These are phyloP conservation scores for Thunnus albacares DNA, from an alignment of 2,797 vertebrate species.

Conservation along the genomic window DNA sequence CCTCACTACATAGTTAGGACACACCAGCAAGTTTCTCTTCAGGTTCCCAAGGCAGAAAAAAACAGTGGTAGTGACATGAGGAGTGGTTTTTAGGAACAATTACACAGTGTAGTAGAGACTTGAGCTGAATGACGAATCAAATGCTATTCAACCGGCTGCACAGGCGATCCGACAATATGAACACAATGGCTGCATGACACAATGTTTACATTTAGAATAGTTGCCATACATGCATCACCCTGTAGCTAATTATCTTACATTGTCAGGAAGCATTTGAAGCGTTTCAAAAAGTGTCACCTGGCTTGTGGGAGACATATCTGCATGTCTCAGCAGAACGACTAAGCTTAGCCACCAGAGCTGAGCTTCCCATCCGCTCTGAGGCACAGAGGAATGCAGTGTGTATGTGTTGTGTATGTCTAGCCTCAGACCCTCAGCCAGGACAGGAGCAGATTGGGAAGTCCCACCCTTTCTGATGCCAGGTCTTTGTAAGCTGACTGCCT, in stretches of 20 bases:
- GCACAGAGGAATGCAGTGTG: slow-evolving; percentile 76
- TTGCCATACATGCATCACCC: slow-evolving; percentile 6
- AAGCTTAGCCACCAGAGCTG: slow-evolving; percentile 61
- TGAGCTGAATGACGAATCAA: slow-evolving; percentile 51
- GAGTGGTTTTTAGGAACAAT: slow-evolving; percentile 57
- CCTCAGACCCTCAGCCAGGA: slow-evolving; percentile 67
- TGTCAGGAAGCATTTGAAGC: slow-evolving; percentile 11
- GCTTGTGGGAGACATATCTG: slow-evolving; percentile 56
- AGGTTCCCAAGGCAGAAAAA: slow-evolving; percentile 65
- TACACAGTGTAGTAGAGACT: slow-evolving; percentile 40
- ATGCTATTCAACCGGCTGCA: slow-evolving; percentile 39
- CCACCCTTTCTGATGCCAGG: slow-evolving; percentile 70
- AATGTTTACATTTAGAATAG: slow-evolving; percentile 34
- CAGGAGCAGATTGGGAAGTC: slow-evolving; percentile 66
- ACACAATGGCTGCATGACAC: slow-evolving; percentile 32
- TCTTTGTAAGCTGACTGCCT: slow-evolving; percentile 62
- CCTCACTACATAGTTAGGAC: slow-evolving; percentile 68
- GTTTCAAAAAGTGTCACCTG: slow-evolving; percentile 66
- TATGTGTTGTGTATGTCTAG: slow-evolving; percentile 63
- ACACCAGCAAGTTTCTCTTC: slow-evolving; percentile 60
- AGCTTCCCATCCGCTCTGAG: slow-evolving; percentile 73
- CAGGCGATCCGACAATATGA: slow-evolving; percentile 33
- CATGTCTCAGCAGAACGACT: slow-evolving; percentile 69
- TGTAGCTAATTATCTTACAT: slow-evolving; percentile 15
- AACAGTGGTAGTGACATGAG: slow-evolving; percentile 41